These are phyloP conservation scores for Venturia canescens DNA, from an alignment of 1,140 invertebrate species.

Conservation along the genomic window DNA sequence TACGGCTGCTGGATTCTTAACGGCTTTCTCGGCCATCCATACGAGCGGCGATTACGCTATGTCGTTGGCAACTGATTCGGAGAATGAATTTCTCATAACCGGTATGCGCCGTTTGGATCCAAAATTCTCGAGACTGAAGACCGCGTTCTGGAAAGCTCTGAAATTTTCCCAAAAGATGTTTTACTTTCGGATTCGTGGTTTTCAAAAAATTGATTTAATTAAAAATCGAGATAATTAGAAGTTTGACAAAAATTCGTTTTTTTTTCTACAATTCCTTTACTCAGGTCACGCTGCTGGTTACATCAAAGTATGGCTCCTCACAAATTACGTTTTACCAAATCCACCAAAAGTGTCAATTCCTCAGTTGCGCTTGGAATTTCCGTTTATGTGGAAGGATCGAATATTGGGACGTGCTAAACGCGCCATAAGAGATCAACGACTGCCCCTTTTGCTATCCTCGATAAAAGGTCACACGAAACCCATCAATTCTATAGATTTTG, in stretches of 20 bases:
- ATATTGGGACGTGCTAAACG: conserved; percentile 81
- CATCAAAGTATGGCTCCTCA: conserved; percentile 84
- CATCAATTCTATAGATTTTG: conserved; percentile 63
- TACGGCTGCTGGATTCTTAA: conserved; percentile 80
- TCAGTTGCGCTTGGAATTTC: conserved; percentile 80
- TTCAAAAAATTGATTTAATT: background rate
- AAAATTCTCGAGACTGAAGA: too few species aligned
- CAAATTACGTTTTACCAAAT: conserved; percentile 76
- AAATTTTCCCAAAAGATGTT: background rate
- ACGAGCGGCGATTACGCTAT: conserved; percentile 81
- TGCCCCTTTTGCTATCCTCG: conserved; percentile 80
- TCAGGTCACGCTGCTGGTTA: conserved; percentile 81
- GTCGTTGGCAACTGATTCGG: conserved; percentile 80
- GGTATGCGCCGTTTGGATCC: conserved; percentile 67
- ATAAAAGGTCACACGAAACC: conserved; percentile 62
- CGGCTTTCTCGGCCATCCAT: conserved; percentile 81
- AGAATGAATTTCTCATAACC: conserved; percentile 83
- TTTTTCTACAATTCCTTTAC: conserved; percentile 33
- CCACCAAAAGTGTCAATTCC: conserved; percentile 76
- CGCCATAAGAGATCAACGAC: conserved; percentile 77
- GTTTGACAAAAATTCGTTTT: background rate
- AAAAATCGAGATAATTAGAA: conserved; percentile 4
- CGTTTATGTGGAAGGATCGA: conserved; percentile 83
- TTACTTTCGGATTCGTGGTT: background rate
- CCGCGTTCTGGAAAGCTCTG: background rate